Evolutionary conservation across 2,888 invertebrate species (phyloP).

Genomic region (Coleophora deauratella): DNA sequence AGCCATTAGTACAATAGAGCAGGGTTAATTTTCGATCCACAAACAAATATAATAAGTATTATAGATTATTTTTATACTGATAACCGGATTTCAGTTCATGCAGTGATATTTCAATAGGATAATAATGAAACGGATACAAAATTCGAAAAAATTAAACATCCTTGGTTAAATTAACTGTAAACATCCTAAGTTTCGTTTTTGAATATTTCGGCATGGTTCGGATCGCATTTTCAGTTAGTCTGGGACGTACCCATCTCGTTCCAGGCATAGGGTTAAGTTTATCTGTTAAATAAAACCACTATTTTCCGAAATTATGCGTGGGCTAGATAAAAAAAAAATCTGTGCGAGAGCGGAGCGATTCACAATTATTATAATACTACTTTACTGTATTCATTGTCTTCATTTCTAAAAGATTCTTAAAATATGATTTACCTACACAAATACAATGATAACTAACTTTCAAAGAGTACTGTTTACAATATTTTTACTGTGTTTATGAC

Average conservation of each 20-base stretch:
- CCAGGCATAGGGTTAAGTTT: slow-evolving; percentile 67
- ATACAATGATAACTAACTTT: too few relatives aligned
- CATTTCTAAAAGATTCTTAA: background rate
- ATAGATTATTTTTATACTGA: slow-evolving; percentile 72
- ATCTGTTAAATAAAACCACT: slow-evolving; percentile 60
- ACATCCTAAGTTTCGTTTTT: slow-evolving; percentile 59
- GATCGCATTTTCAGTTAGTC: slow-evolving; percentile 61
- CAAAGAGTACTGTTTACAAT: too few relatives aligned
- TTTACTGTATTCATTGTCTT: background rate
- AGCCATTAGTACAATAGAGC: slow-evolving; percentile 72
- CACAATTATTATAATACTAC: slow-evolving; percentile 18
- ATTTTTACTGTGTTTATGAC: too few relatives aligned
- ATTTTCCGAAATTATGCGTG: slow-evolving; percentile 51
- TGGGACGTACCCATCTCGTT: slow-evolving; percentile 29
- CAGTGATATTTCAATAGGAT: slow-evolving; percentile 60
- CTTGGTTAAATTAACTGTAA: slow-evolving; percentile 49
- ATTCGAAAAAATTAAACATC: slow-evolving; percentile 63
- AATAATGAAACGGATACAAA: slow-evolving; percentile 47
- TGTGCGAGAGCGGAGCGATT: slow-evolving; percentile 41
- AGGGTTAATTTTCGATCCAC: slow-evolving; percentile 75
- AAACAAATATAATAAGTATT: slow-evolving; percentile 50
- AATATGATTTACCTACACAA: too few relatives aligned
- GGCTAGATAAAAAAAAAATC: slow-evolving; percentile 23
- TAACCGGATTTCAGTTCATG: slow-evolving; percentile 69
- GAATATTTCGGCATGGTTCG: slow-evolving; percentile 59